A percentile compares a stretch with the other conserved stretches of the same genome.
Evolutionary conservation across 2,113 vertebrate genomes (phyloP).

Genomic region (Psittacula cyanocephala): DNA sequence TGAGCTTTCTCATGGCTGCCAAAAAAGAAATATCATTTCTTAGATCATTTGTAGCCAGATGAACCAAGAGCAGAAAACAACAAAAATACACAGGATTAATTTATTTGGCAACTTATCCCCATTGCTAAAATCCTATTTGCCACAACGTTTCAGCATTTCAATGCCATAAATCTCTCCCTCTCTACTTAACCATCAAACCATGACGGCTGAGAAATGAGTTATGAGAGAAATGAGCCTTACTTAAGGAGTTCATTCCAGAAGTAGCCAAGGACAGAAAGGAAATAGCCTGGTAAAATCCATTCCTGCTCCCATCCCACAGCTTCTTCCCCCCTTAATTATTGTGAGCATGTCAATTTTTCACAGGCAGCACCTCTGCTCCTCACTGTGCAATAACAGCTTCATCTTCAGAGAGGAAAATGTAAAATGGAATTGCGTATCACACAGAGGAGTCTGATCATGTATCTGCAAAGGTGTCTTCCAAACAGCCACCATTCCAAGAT

Average conservation of each 20-base stretch:
- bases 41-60: slow-evolving; percentile 11
- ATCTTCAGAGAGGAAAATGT: background rate
- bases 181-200: slow-evolving; percentile 51
- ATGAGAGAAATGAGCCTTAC: slow-evolving; percentile 1
- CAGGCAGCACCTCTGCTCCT: background rate
- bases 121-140: slow-evolving; percentile 1
- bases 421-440: background rate
- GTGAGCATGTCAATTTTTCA: background rate
- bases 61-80: background rate
- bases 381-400: background rate
- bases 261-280: background rate
- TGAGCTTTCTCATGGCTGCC: background rate
- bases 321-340: background rate
- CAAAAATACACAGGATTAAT: slow-evolving; percentile 13
- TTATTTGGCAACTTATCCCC: background rate
- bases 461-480: background rate
- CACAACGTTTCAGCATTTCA: slow-evolving; percentile 27
- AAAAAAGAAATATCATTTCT: background rate
- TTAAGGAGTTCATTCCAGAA: background rate
- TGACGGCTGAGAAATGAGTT: slow-evolving; percentile 46
- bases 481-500: background rate
- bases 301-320: background rate
- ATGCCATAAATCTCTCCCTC: slow-evolving; percentile 54
- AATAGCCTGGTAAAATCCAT: slow-evolving; percentile 5
- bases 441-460: background rate